Conservation (phyloP, 2,888 invertebrate species). For the Linnaemya vulpina region DNA sequence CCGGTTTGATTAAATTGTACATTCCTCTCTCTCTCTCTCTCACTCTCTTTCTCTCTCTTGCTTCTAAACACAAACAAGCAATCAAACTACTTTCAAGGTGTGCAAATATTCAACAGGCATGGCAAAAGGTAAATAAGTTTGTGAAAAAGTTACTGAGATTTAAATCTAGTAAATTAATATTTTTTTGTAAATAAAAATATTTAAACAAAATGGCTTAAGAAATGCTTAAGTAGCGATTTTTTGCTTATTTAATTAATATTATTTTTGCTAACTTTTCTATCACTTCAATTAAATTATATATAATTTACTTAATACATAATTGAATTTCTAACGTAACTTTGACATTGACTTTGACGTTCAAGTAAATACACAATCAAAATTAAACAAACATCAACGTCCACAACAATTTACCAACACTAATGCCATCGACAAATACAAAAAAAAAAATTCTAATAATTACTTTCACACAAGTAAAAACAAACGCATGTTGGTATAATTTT, state of each 20-base stretch:
- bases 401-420: not conserved
- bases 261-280: no score
- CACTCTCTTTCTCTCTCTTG: not conserved
- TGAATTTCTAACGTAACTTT: conserved; percentile 72
- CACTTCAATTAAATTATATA: not conserved
- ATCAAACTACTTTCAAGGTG: conserved; percentile 1
- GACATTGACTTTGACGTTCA: conserved; percentile 78
- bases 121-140: not conserved
- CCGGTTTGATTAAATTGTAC: conserved; percentile 1
- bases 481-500: not conserved
- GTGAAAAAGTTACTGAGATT: no score
- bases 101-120: not conserved
- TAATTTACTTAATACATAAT: not conserved
- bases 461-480: not conserved
- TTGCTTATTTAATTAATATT: no score
- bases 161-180: no score
- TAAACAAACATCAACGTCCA: not conserved
- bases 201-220: no score
- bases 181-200: no score
- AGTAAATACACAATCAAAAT: conserved; percentile 29
- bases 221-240: no score
- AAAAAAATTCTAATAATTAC: not conserved
- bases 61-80: not conserved
- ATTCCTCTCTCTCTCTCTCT: not conserved
- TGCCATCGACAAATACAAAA: no score